Evolutionary conservation across 2,113 vertebrate species (phyloP).

Genomic region (Oncorhynchus keta): DNA sequence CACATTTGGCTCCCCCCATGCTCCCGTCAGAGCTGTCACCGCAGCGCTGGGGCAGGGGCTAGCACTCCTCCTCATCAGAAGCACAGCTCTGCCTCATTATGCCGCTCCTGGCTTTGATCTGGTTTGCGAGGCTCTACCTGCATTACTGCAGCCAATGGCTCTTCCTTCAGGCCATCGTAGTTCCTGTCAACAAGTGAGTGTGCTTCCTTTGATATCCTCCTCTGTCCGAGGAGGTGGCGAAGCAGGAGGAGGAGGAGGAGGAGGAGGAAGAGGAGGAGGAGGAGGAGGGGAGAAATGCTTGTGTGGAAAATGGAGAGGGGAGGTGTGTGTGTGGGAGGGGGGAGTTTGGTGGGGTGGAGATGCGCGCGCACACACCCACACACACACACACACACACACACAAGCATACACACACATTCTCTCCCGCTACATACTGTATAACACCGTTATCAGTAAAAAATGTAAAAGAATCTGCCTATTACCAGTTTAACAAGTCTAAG

Average conservation of each 20-base stretch:
- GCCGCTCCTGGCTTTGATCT: constrained; percentile 79
- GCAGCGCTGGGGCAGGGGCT: constrained; percentile 58
- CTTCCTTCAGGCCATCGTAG: constrained; percentile 81
- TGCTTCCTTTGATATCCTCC: constrained; percentile 68
- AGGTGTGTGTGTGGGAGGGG: too few species aligned
- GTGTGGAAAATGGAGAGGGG: too few species aligned
- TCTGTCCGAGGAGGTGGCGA: constrained; percentile 37
- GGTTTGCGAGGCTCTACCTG: constrained; percentile 89
- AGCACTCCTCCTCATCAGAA: constrained; percentile 2
- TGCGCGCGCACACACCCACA: too few species aligned
- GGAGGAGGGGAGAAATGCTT: constrained; percentile 13
- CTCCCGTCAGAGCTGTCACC: constrained; percentile 78
- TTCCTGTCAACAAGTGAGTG: constrained; percentile 91
- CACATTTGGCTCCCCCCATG: constrained; percentile 64
- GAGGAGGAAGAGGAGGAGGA: constrained; percentile 20
- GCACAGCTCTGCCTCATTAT: constrained; percentile 76
- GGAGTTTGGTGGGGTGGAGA: too few species aligned
- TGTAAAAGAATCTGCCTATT: constrained; percentile 49
- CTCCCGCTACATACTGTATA: constrained; percentile 31
- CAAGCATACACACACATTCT: background rate
- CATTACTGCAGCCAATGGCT: constrained; percentile 94
- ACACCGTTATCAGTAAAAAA: constrained; percentile 49
- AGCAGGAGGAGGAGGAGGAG: constrained; percentile 28
- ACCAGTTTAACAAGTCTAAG: constrained; percentile 66
- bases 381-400: too few species aligned